These are phyloP conservation scores for Clitarchus hookeri DNA, from an alignment of 2,888 invertebrate species.

Conservation along the genomic window DNA sequence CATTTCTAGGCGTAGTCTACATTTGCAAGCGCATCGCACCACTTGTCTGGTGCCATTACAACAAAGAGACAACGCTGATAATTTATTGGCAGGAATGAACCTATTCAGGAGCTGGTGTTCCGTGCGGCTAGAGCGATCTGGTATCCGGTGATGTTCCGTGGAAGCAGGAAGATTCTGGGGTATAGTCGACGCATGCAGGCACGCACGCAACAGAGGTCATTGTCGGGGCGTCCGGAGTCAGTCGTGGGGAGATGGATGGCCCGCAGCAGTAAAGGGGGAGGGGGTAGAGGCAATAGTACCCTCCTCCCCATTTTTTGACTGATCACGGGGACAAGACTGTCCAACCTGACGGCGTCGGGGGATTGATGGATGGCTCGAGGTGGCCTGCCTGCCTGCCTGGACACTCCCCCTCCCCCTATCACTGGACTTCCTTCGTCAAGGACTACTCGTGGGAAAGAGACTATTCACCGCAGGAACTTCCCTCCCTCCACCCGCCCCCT, in stretches of 20 bases:
- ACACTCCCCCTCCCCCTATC: not conserved
- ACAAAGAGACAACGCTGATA: too few relatives aligned
- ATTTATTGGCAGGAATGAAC: too few relatives aligned
- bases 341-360: slow-evolving; percentile 11
- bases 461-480: not conserved
- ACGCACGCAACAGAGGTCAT: not conserved
- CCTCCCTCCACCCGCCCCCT: not conserved
- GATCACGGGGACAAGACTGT: slow-evolving; percentile 14
- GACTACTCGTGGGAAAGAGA: not conserved
- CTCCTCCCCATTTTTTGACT: not conserved
- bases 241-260: not conserved
- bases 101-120: too few relatives aligned
- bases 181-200: not conserved
- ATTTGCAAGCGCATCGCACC: too few relatives aligned
- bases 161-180: not conserved
- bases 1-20: too few relatives aligned
- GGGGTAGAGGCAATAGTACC: not conserved
- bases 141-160: not conserved
- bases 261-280: not conserved
- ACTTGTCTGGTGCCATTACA: too few relatives aligned
- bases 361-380: not conserved
- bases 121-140: too few relatives aligned
- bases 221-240: not conserved
- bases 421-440: not conserved
- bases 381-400: not conserved